Conservation (phyloP, 92 coral and sea anemone species). For the Parazoanthus atlanticus region DNA sequence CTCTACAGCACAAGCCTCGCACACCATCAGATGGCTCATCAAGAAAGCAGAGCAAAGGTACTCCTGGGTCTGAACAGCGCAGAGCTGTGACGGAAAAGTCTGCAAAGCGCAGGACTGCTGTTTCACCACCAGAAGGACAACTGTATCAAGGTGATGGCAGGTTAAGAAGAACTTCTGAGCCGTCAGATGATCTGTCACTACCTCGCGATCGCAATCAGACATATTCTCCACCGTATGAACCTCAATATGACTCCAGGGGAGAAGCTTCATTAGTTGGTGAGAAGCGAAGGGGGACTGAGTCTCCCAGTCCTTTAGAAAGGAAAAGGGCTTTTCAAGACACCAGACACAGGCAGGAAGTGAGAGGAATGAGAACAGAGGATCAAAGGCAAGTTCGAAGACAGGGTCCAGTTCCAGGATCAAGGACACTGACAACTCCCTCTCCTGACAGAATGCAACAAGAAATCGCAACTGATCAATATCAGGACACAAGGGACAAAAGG, state of each 20-base stretch:
- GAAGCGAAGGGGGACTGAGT: neutral
- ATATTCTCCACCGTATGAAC: constrained; percentile 28
- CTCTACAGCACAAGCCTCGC: neutral
- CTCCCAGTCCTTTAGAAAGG: constrained; percentile 11
- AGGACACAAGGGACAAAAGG: constrained; percentile 13
- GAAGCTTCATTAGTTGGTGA: constrained; percentile 8
- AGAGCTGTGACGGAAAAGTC: constrained; percentile 10
- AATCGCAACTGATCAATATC: constrained; percentile 1
- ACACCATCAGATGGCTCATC: constrained; percentile 26
- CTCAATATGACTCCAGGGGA: constrained; percentile 26
- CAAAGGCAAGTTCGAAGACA: constrained; percentile 20
- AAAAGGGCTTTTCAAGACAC: constrained; percentile 24
- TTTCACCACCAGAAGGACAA: neutral
- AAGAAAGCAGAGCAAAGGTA: constrained; percentile 14
- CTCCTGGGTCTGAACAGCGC: neutral
- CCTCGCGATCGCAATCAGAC: neutral
- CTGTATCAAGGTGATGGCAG: constrained; percentile 13
- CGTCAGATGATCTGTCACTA: constrained; percentile 15
- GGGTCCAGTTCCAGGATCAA: neutral
- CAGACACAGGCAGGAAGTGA: constrained; percentile 3
- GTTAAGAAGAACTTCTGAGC: constrained; percentile 15
- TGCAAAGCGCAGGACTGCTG: constrained; percentile 21
- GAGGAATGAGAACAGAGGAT: constrained; percentile 8
- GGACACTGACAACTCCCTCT: constrained; percentile 16
- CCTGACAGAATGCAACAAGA: constrained; percentile 13